Evolutionary conservation across 2,888 invertebrate species (phyloP), one percentile per base, ranked within the genome.

Genomic region (Nemoura dubitans): DNA sequence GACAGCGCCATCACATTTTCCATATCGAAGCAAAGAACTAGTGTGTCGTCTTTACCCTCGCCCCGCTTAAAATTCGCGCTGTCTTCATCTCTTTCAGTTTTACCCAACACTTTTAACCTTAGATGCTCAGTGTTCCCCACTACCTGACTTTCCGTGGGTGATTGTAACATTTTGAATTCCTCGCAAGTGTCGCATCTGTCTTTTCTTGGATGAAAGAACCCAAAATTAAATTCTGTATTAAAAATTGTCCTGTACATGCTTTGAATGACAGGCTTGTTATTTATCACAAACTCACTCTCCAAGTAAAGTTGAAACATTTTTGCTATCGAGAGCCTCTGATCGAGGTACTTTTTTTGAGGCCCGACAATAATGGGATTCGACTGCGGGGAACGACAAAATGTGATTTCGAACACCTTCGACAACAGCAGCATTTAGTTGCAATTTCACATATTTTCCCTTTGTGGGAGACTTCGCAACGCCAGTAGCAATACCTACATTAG

Each of bases 171-270:
- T 77, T 88, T 83, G 87, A 87, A 89, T 78, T 84, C 42, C 85
- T 36, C 76, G 86, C 89, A 89, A 26, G 88, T 86, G 21, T 88
- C 87, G 87, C 89, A 89, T 84, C 88, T 88, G 83, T 89, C 89
- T 82, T 89, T 89, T 83, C 89, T 89, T 25, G 89, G 88, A 7
- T 87, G 82, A 86, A 87, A 87, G 84, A 89, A 89, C n/a, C 88
- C 88, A 42, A 88, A 85, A 86, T 88, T 89, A 85, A 87, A 89
- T 78, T 89, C 88, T 77, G 59, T 85, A 76, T 87, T 86, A 82
- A 89, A 89, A 84, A 89, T 88, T 87, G 85, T 87, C 59, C 88
- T 82, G 86, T 88, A 89, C 27, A 87, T 88, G 85, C 88, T 88
- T 86, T 77, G n/a, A 10, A 87, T 87, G 26, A 85, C 87, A 29